Conservation (phyloP, 2,888 invertebrate species). For the Priapulus caudatus region DNA sequence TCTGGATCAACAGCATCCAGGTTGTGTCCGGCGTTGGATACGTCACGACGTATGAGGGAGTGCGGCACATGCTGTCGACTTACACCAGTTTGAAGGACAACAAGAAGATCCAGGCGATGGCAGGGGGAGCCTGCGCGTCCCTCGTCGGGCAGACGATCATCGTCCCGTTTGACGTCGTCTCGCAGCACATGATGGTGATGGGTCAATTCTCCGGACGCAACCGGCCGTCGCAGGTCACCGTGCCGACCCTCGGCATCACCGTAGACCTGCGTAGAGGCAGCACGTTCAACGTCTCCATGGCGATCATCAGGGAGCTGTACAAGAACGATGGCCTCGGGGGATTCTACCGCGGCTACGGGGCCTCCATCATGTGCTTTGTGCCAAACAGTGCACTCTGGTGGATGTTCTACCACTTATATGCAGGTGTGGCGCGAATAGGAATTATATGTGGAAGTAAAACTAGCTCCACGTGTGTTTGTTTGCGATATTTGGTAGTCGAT, state of each 20-base stretch:
- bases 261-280: neutral
- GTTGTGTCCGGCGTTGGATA: slow-evolving; percentile 66
- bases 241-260: neutral
- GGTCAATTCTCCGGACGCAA: slow-evolving; percentile 41
- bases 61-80: slow-evolving; percentile 62
- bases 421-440: slow-evolving; percentile 52
- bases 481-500: slow-evolving; percentile 25
- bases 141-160: slow-evolving; percentile 86
- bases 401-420: slow-evolving; percentile 83
- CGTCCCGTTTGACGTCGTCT: slow-evolving; percentile 90
- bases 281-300: slow-evolving; percentile 16
- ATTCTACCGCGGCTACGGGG: slow-evolving; percentile 84
- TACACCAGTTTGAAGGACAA: slow-evolving; percentile 43
- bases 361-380: slow-evolving; percentile 81
- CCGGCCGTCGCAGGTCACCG: neutral
- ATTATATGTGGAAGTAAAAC: no score
- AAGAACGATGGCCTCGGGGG: slow-evolving; percentile 65
- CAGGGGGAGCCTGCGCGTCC: slow-evolving; percentile 84
- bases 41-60: slow-evolving; percentile 84
- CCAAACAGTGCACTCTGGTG: slow-evolving; percentile 98
- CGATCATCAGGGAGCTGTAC: slow-evolving; percentile 63
- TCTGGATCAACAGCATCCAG: slow-evolving; percentile 85
- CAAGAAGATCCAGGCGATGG: slow-evolving; percentile 62
- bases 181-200: slow-evolving; percentile 90
- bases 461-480: slow-evolving; percentile 26